Base-by-base conservation (phyloP, 2,797 vertebrate genomes). In the Tachyglossus aculeatus region DNA sequence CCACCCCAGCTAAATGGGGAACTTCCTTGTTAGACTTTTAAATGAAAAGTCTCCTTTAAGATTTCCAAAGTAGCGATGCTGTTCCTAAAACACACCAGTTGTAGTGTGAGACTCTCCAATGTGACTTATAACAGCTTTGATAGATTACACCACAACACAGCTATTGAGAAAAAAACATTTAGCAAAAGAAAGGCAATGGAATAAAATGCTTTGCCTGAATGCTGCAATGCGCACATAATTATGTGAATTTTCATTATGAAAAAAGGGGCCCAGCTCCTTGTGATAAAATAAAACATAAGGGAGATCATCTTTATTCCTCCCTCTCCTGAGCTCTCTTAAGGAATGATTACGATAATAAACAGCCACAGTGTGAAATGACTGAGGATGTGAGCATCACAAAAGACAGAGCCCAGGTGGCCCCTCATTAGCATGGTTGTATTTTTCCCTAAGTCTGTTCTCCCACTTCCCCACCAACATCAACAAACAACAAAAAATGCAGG, bases 301-400 rank as follows among this genome's bases (percentile, higher is more conserved):
- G 34, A 74, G 27, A 64, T 55, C 58, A 45, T 7, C 44, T 52
- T 11, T 47, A 31, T 66, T n/a, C n/a, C n/a, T n/a, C n/a, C n/a
- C n/a, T 57, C 27, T 59, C 62, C 73, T 56, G 32, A 50, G 51
- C 56, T 69, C 60, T 56, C 45, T 53, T 40, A 24, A 53, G 33
- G 59, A 73, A 31, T 48, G 9, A 19, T 29, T 9, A 19, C 12
- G 5, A 18, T 48, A 48, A 29, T 48, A 10, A 69, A 75, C 19
- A 62, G 63, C 2, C 24, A 59, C 11, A 52, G 12, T 56, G 43
- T 48, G 38, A 44, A n/a, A 47, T 11, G 36, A 48, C 15, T 39
- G 19, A 61, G 51, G 13, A 51, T 10, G 68, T n/a, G 15, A 53
- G 40, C 6, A 72, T 22, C 34, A 67, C 31, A 57, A 33, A 73